These are phyloP conservation scores for Drosophila azteca DNA, from an alignment of 1,140 invertebrate species.

Conservation along the genomic window DNA sequence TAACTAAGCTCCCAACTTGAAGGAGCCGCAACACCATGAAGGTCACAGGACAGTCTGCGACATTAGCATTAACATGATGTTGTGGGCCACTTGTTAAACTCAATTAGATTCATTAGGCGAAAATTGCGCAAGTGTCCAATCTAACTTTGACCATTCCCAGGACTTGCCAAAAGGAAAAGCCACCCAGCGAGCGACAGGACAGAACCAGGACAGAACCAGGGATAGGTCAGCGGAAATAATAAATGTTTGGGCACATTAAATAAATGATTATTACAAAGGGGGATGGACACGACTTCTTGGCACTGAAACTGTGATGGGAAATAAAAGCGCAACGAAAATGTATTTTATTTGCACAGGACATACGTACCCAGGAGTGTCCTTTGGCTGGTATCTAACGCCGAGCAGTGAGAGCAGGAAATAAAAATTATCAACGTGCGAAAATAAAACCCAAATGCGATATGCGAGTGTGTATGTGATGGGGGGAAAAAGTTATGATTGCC, in stretches of 20 bases:
- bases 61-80: constrained; percentile 55
- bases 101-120: constrained; percentile 74
- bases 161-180: constrained; percentile 8
- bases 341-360: constrained; percentile 72
- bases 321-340: constrained; percentile 68
- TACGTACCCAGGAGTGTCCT: background rate
- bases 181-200: background rate
- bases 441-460: constrained; percentile 58
- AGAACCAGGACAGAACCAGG: background rate
- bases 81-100: constrained; percentile 66
- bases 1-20: constrained; percentile 15
- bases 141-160: constrained; percentile 74
- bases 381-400: constrained; percentile 14
- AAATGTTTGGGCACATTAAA: constrained; percentile 74
- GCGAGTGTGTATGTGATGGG: constrained; percentile 1
- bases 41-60: constrained; percentile 34
- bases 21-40: constrained; percentile 20
- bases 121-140: constrained; percentile 77
- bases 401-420: constrained; percentile 59
- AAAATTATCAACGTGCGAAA: constrained; percentile 79
- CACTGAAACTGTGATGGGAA: constrained; percentile 43
- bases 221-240: constrained; percentile 69
- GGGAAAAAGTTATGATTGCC: constrained; percentile 71
- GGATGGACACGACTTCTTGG: constrained; percentile 19
- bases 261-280: constrained; percentile 76